Conservation (phyloP, 2,888 invertebrate genomes). For the Ephialtes manifestator region DNA sequence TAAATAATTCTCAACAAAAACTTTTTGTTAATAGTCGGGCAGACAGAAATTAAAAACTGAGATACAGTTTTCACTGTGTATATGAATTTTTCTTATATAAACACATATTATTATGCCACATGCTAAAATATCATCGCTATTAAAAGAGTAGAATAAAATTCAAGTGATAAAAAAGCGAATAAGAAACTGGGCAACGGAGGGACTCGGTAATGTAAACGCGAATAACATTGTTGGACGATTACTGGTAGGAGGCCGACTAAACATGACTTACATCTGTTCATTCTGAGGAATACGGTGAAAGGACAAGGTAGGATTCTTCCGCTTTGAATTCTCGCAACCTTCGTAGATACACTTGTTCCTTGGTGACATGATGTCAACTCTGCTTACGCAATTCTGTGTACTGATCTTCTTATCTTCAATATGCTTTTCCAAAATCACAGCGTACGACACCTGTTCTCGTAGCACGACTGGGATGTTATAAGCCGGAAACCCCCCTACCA, state of each 20-base stretch:
- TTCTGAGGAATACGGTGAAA: constrained; percentile 16
- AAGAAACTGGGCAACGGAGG: background rate
- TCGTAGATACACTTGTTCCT: constrained; percentile 4
- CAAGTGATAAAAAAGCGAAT: background rate
- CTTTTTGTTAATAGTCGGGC: background rate
- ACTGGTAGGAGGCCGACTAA: background rate
- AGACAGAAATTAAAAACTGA: background rate
- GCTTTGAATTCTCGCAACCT: constrained; percentile 9
- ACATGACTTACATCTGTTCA: constrained; percentile 23
- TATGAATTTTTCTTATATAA: background rate
- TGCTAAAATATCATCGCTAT: background rate
- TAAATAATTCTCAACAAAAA: background rate
- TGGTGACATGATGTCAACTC: background rate
- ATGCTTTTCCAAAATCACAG: background rate
- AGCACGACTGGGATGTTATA: background rate
- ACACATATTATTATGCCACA: background rate
- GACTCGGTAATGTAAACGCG: background rate
- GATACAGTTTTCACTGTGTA: background rate
- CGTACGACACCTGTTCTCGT: background rate
- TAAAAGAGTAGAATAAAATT: background rate
- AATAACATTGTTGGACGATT: background rate
- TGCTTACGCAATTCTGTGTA: background rate
- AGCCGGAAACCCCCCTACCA: background rate
- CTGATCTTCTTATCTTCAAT: background rate
- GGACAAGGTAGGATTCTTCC: background rate